These are phyloP conservation scores for Meriones psammophilus DNA, from an alignment of 2,797 vertebrate species.

Conservation along the genomic window DNA sequence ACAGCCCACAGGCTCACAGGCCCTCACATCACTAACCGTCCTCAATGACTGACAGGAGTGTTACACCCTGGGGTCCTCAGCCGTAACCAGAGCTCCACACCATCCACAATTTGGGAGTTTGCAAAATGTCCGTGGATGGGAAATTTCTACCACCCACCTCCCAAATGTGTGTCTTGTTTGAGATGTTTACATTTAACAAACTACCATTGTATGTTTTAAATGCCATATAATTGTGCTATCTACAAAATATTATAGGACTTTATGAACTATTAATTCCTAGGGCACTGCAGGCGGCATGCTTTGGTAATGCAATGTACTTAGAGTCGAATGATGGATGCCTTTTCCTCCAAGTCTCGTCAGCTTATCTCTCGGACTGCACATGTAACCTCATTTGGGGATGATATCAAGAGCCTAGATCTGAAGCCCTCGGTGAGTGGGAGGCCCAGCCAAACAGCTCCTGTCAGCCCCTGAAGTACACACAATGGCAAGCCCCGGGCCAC, in stretches of 20 bases:
- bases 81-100: background rate
- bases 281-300: background rate
- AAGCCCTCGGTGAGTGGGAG: constrained; percentile 19
- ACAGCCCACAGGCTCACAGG: background rate
- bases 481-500: background rate
- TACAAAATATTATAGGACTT: constrained; percentile 58
- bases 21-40: background rate
- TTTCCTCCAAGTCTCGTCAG: constrained; percentile 55
- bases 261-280: constrained; percentile 74
- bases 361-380: background rate
- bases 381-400: constrained; percentile 50
- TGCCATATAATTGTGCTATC: constrained; percentile 57
- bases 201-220: constrained; percentile 54
- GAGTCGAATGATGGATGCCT: constrained; percentile 51
- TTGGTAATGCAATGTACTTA: background rate
- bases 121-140: background rate
- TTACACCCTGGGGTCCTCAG: background rate
- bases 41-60: background rate
- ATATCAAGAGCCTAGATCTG: constrained; percentile 39
- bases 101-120: background rate
- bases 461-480: background rate
- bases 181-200: constrained; percentile 70
- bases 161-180: background rate
- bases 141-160: background rate
- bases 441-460: constrained; percentile 31